Base-by-base conservation (phyloP, 2,888 invertebrate genomes). In the Terebella lapidaria region DNA sequence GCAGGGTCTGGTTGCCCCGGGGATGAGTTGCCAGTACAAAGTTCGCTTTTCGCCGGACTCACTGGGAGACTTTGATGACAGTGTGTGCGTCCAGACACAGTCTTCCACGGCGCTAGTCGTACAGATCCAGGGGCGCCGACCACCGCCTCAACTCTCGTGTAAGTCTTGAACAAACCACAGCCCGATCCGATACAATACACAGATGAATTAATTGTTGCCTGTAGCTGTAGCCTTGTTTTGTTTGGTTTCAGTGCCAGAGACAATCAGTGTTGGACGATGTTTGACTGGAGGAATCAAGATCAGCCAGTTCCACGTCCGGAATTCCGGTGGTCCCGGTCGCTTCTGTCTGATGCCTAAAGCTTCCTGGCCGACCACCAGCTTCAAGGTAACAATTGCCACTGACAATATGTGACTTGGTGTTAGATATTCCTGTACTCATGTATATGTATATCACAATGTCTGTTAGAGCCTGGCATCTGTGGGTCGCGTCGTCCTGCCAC, bases 31-130 rank as follows among this genome's bases (percentile, higher is more conserved):
- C 58, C 71, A 73, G 53, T 81, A 76, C 66, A 74, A 71, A 4
- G 67, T 81, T 27, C 67, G 76, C 26, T 81, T 81, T 68, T 71
- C 75, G n/a, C 80, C 81, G 0, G 79, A 80, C 67, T 75, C 76
- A 1, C 69, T 79, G 51, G 71, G 72, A 55, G 75, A 79, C 61
- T 81, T 70, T 66, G 72, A 77, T 55, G 80, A 80, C 66, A 71
- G 70, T 53, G 71, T 81, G 4, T 62, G 59, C 26, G 72, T 81
- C 20, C 75, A 79, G 64, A 78, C 77, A 2, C 78, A 78, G 68
- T 71, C 76, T 1, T 70, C 74, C 3, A 57, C 63, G 4, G 71
- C 74, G 1, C 65, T 80, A 24, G 64, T 72, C 29, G 70, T 80
- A 2, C 71, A 71, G 5, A 51, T 80, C 0, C 63, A 70, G 46